Percentiles rank a stretch among this genome's conserved stretches.
phyloP scores from a whole-genome alignment of 2,797 vertebrate species.

The Lepilemur septentrionalis region DNA sequence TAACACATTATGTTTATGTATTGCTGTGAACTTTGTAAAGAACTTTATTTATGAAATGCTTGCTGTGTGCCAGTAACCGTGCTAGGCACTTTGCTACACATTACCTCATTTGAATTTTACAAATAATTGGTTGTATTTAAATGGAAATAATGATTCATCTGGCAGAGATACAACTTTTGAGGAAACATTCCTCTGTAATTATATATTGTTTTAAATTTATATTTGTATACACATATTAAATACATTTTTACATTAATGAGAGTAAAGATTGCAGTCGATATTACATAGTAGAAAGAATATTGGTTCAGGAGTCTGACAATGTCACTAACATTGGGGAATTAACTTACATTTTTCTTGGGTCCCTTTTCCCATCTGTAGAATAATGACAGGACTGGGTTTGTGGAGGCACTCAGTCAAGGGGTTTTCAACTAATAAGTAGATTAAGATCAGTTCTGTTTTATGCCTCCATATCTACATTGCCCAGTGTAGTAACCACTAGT shows the following conservation, averaged over 20 bases:
- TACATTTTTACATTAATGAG: constrained; percentile 23
- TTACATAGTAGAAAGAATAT: neutral
- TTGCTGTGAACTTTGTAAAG: constrained; percentile 28
- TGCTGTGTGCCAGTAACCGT: neutral
- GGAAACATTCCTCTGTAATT: neutral
- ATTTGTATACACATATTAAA: neutral
- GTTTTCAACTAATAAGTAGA: neutral
- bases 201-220: neutral
- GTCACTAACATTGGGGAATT: neutral
- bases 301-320: neutral
- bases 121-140: constrained; percentile 32
- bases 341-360: neutral
- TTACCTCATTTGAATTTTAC: constrained; percentile 28
- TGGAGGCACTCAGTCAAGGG: neutral
- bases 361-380: neutral
- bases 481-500: neutral
- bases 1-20: neutral
- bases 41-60: constrained; percentile 20
- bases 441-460: constrained; percentile 19
- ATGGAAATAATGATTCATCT: neutral
- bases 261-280: neutral
- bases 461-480: neutral
- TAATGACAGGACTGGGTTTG: neutral
- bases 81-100: neutral
- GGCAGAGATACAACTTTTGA: constrained; percentile 11